A percentile compares a stretch with the other conserved stretches of the same genome.
phyloP scores from a whole-genome alignment of 2,888 invertebrate species.

The Agrotis exclamationis region DNA sequence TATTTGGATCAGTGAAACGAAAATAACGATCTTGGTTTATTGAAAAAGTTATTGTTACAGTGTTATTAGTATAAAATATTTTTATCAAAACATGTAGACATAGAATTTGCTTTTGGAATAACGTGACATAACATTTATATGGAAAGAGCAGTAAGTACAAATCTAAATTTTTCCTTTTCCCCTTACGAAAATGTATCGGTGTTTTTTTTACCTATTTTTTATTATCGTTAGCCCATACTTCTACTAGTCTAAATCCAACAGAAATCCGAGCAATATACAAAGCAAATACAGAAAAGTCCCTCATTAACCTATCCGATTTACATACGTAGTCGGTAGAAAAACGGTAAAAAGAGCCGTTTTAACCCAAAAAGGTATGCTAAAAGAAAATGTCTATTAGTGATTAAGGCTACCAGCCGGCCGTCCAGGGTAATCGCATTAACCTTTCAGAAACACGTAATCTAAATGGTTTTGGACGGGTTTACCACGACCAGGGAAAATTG shows the following conservation, averaged over 20 bases:
- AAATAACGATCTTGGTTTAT: constrained; percentile 48
- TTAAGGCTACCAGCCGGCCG: constrained; percentile 30
- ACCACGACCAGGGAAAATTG: constrained; percentile 31
- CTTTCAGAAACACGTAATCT: constrained; percentile 57
- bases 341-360: background rate
- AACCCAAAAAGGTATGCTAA: constrained; percentile 28
- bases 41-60: constrained; percentile 53
- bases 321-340: background rate
- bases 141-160: constrained; percentile 44
- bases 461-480: constrained; percentile 53
- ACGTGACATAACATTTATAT: constrained; percentile 28
- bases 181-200: background rate
- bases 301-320: background rate
- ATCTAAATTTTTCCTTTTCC: background rate
- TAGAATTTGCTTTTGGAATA: constrained; percentile 19
- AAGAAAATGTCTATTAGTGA: constrained; percentile 39
- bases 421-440: constrained; percentile 56
- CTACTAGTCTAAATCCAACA: background rate
- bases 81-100: constrained; percentile 32
- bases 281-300: background rate
- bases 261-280: constrained; percentile 35
- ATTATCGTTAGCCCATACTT: no score
- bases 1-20: constrained; percentile 47
- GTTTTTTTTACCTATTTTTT: background rate
- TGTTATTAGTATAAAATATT: constrained; percentile 39